phyloP scores from a whole-genome alignment of 1,140 invertebrate genomes.

The Octopus bimaculoides region DNA sequence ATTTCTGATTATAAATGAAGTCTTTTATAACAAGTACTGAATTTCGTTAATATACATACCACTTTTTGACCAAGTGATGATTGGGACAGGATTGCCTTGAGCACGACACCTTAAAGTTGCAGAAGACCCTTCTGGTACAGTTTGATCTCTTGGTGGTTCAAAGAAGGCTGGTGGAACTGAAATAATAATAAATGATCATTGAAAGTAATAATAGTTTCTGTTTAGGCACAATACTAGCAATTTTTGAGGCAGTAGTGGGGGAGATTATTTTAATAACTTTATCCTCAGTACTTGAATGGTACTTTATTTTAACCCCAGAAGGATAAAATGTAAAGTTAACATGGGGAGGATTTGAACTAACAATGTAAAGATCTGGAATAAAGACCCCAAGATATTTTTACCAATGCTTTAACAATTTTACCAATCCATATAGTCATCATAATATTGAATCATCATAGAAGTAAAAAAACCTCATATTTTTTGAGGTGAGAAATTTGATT shows the following conservation, averaged over 20 bases:
- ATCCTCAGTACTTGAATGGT: not conserved
- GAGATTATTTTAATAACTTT: not conserved
- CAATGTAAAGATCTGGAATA: no score
- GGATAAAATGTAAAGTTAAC: no score
- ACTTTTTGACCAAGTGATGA: constrained; percentile 79
- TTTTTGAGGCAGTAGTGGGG: not conserved
- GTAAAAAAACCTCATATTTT: no score
- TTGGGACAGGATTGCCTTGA: constrained; percentile 71
- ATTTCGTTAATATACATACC: constrained; percentile 52
- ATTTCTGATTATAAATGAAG: not conserved
- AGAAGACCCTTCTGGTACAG: constrained; percentile 27
- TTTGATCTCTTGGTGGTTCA: constrained; percentile 28
- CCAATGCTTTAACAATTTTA: no score
- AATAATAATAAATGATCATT: not conserved
- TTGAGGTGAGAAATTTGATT: no score
- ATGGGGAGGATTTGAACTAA: no score
- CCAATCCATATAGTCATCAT: no score
- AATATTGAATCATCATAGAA: no score
- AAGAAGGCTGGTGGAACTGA: constrained; percentile 32
- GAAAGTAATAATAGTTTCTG: not conserved
- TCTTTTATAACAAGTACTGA: not conserved
- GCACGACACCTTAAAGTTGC: constrained; percentile 67
- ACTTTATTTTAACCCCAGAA: not conserved
- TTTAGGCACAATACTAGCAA: not conserved
- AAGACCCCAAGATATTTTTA: no score